Conservation (phyloP, 2,797 vertebrate species). For the Urocyon cinereoargenteus region DNA sequence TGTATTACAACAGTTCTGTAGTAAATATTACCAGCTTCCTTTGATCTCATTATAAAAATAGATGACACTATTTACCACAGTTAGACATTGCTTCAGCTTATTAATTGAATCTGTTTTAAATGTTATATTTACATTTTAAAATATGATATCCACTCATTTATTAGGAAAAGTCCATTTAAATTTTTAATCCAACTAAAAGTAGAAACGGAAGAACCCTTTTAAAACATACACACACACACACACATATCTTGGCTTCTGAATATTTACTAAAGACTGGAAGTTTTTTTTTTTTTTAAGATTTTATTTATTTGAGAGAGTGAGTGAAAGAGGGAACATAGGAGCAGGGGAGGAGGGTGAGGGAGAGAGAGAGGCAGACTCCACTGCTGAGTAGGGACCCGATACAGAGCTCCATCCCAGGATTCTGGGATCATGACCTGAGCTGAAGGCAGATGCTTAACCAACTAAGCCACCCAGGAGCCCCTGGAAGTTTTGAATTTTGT, state of each 20-base stretch:
- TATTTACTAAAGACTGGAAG: background rate
- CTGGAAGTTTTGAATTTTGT: background rate
- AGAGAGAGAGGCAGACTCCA: background rate
- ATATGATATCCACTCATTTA: background rate
- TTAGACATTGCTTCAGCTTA: background rate
- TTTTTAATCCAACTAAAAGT: background rate
- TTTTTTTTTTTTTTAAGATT: background rate
- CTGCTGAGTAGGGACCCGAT: background rate
- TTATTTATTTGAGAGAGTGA: background rate
- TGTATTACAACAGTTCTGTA: background rate
- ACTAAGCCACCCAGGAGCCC: background rate
- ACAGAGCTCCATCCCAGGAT: background rate
- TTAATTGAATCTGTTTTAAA: background rate
- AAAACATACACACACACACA: background rate
- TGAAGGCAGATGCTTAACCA: background rate
- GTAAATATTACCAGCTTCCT: background rate
- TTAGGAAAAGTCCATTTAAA: background rate
- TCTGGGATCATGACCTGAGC: background rate
- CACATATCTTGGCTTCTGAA: background rate
- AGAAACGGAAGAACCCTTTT: background rate
- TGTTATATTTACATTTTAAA: constrained; percentile 9
- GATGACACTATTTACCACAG: background rate
- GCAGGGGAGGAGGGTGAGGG: background rate
- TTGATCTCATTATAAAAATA: background rate
- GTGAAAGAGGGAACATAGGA: background rate